Base-by-base conservation (phyloP, 2,888 invertebrate genomes). In the Drosophila quinaria region DNA sequence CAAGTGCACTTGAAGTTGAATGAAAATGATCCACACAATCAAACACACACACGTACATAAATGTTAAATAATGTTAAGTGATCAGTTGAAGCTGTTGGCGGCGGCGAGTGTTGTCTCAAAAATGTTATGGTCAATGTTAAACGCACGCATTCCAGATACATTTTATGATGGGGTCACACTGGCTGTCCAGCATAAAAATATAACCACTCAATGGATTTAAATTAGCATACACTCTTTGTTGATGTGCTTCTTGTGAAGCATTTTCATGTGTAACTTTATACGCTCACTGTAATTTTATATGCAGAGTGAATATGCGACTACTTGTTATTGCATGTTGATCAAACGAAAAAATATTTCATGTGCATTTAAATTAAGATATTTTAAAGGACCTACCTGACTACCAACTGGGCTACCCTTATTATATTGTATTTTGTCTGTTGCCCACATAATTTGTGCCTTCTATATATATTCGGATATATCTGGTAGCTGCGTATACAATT, bases 261-360 rank as follows among this genome's bases (percentile, higher is more conserved):
- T 46, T 60, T 51, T 55, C 47, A 47, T 56, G 47, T 52, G 89
- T 81, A 85, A 85, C 74, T 58, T 89, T 79, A 89, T 81, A 84
- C 68, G 54, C 15, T 41, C n/a, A 17, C 15, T 80, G 83, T 86
- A 89, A 84, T 78, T 76, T 70, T 88, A 86, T 74, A 87, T 79
- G 64, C 66, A 67, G 61, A 75, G 59, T 59, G 46, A 52, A 62
- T 56, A 63, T 56, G 63, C 55, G 60, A 64, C 77, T 78, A 79
- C 76, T 79, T 67, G 70, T 74, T 63, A 44, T 56, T 77, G 68
- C 63, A 50, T 64, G 65, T 69, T 66, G 54, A 76, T 69, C 72
- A 85, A 68, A 77, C 50, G 76, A 60, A 52, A 22, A 70, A 74
- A 75, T 70, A 78, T 70, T 74, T 70, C 47, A 70, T 77, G 65